A percentile compares a stretch with the other conserved stretches of the same genome.
Evolutionary conservation across 37 sponge, comb jelly and placozoan species (phyloP).

Genomic region (Beroe forskalii): DNA sequence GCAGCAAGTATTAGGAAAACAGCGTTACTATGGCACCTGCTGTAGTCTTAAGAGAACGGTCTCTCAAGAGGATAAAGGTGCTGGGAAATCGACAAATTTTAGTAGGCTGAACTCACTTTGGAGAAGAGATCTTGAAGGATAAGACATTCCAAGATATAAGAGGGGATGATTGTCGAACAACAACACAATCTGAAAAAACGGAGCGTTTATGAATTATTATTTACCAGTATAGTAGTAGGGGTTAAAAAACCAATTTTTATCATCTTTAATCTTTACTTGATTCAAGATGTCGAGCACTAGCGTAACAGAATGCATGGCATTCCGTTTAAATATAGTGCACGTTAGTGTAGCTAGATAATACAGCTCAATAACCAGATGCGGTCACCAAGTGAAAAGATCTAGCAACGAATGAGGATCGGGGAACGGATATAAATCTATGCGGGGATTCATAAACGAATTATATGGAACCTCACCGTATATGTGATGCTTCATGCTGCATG

Average conservation of each 20-base stretch:
- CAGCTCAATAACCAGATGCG: constrained; percentile 1
- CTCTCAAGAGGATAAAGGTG: neutral
- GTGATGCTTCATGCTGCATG: too few relatives aligned
- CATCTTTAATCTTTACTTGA: too few relatives aligned
- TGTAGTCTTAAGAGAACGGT: neutral
- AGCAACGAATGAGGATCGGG: neutral
- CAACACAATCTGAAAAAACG: too few relatives aligned
- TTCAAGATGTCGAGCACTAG: constrained; percentile 9
- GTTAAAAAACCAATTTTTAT: too few relatives aligned
- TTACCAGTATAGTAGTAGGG: too few relatives aligned
- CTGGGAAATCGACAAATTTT: neutral
- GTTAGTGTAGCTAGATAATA: constrained; percentile 41
- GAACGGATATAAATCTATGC: too few relatives aligned
- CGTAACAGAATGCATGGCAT: neutral
- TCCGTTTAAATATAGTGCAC: neutral
- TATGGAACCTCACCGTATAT: too few relatives aligned
- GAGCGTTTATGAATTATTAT: too few relatives aligned
- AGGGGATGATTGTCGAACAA: too few relatives aligned
- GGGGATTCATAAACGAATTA: too few relatives aligned
- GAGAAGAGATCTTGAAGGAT: too few relatives aligned
- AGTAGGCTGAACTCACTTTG: neutral
- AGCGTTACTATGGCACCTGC: neutral
- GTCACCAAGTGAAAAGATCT: constrained; percentile 61
- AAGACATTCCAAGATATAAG: too few relatives aligned
- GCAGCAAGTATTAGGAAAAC: neutral